phyloP scores from a whole-genome alignment of 2,888 invertebrate species.

The Epistrophe grossulariae region DNA sequence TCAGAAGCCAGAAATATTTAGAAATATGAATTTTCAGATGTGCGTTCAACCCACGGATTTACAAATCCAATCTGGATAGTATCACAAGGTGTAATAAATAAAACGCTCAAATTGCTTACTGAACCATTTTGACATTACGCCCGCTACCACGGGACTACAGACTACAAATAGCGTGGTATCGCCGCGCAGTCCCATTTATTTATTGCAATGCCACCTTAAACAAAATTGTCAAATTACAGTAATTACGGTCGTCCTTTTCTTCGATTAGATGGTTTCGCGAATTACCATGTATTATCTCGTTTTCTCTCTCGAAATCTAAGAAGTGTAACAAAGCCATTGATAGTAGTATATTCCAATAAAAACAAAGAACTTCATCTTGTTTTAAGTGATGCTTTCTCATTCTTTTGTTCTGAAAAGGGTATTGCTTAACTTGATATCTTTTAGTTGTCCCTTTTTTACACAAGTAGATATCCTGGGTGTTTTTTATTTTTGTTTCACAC shows the following conservation, averaged over 20 bases:
- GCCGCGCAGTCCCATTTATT: not conserved
- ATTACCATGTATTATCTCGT: not conserved
- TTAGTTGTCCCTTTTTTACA: not conserved
- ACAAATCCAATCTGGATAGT: no score
- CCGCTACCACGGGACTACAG: no score
- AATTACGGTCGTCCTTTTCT: not conserved
- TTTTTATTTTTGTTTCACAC: constrained; percentile 2
- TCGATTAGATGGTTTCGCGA: not conserved
- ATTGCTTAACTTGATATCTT: not conserved
- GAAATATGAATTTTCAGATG: no score
- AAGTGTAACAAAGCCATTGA: not conserved
- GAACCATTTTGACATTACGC: no score
- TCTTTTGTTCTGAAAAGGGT: not conserved
- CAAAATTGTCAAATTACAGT: not conserved
- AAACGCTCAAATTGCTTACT: no score
- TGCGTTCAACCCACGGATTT: no score
- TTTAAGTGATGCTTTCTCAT: not conserved
- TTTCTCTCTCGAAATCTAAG: not conserved
- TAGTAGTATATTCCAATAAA: not conserved
- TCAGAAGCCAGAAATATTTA: no score
- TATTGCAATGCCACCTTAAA: not conserved
- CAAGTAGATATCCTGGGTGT: not conserved
- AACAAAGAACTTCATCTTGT: not conserved
- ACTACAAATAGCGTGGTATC: no score
- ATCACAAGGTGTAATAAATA: no score